Conservation (phyloP, 2,888 invertebrate genomes). For the Dermolepida albohirtum region DNA sequence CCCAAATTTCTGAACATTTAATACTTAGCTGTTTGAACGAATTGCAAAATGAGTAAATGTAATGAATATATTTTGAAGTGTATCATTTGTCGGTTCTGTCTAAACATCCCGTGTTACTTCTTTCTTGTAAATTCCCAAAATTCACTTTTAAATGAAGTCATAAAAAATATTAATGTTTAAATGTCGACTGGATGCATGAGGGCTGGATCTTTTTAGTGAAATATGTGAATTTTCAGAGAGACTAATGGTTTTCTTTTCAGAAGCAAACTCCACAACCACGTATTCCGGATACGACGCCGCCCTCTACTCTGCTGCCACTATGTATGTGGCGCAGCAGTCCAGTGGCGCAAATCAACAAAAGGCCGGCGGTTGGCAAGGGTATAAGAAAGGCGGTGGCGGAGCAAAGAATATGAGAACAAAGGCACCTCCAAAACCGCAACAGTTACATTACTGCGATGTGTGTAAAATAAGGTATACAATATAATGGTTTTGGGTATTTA, state of each 20-base stretch:
- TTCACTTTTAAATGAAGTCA: too few relatives aligned
- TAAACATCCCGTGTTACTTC: too few relatives aligned
- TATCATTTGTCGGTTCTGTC: too few relatives aligned
- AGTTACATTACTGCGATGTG: constrained; percentile 97
- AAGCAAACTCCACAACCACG: constrained; percentile 75
- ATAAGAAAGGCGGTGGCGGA: constrained; percentile 70
- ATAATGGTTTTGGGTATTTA: constrained; percentile 1
- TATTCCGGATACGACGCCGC: constrained; percentile 95
- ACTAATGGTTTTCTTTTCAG: constrained; percentile 60
- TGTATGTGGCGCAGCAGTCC: constrained; percentile 90
- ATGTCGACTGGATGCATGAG: not conserved
- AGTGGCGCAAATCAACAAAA: constrained; percentile 64
- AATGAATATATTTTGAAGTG: too few relatives aligned
- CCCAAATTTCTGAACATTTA: constrained; percentile 35
- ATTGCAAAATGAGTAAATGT: too few relatives aligned
- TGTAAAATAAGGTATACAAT: constrained; percentile 90
- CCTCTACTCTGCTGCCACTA: constrained; percentile 93
- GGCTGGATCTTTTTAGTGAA: constrained; percentile 1
- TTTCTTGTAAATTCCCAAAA: too few relatives aligned
- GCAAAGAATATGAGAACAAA: constrained; percentile 76
- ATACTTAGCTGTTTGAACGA: too few relatives aligned
- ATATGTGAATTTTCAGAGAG: not conserved
- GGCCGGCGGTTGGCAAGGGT: constrained; percentile 72
- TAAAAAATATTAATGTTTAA: too few relatives aligned
- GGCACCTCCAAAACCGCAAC: constrained; percentile 90